phyloP scores from a whole-genome alignment of 1,140 invertebrate species.

The Belonocnema kinseyi region DNA sequence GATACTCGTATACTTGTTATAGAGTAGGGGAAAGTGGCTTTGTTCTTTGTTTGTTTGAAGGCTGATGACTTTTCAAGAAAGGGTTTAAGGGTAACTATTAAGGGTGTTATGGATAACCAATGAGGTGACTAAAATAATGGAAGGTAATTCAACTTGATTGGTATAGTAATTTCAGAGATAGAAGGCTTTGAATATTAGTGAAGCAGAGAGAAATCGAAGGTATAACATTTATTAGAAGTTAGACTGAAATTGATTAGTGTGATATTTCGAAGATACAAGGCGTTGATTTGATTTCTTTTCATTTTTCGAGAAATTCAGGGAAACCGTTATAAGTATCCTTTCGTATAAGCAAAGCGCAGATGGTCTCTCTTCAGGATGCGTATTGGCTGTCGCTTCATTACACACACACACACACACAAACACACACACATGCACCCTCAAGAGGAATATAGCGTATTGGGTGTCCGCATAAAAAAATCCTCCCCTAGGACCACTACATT shows the following conservation, averaged over 20 bases:
- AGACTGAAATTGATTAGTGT: neutral
- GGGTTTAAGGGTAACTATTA: too few species aligned
- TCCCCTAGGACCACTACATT: neutral
- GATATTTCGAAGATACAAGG: neutral
- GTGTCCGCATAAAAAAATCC: slow-evolving; percentile 8
- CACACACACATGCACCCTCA: neutral
- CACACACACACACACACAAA: neutral
- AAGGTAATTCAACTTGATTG: too few species aligned
- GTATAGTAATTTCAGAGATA: too few species aligned
- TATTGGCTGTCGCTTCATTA: slow-evolving; percentile 16
- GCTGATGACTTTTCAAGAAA: too few species aligned
- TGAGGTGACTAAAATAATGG: too few species aligned
- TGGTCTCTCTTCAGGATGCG: neutral
- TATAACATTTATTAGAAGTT: too few species aligned
- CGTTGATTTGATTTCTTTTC: neutral
- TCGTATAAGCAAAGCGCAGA: neutral
- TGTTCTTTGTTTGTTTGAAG: too few species aligned
- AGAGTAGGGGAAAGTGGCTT: too few species aligned
- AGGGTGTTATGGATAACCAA: too few species aligned
- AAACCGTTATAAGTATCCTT: slow-evolving; percentile 20
- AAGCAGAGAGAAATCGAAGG: too few species aligned
- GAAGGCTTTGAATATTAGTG: too few species aligned
- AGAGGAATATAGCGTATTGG: slow-evolving; percentile 10
- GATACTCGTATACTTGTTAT: slow-evolving; percentile 4
- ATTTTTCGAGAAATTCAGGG: neutral